phyloP scores from a whole-genome alignment of 2,797 vertebrate genomes.

The Argya squamiceps region DNA sequence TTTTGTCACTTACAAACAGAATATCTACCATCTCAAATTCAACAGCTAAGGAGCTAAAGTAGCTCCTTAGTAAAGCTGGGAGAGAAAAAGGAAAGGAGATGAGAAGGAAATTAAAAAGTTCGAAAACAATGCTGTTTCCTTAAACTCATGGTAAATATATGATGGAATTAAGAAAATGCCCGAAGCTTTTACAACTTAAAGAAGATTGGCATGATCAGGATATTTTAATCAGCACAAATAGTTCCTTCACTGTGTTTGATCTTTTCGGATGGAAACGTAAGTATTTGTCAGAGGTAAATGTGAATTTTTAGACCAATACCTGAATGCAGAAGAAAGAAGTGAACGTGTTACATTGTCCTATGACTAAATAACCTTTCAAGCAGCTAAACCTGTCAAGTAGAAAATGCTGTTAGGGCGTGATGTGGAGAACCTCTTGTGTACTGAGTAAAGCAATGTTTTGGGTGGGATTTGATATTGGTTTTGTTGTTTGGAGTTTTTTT shows the following conservation, averaged over 20 bases:
- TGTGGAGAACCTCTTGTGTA: background rate
- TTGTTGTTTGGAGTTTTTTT: background rate
- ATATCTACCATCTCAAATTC: background rate
- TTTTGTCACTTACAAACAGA: background rate
- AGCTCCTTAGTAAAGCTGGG: background rate
- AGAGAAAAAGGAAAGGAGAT: background rate
- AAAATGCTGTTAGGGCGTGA: background rate
- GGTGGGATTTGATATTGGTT: background rate
- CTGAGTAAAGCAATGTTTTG: background rate
- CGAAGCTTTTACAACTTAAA: background rate
- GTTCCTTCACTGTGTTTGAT: background rate
- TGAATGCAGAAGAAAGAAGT: background rate
- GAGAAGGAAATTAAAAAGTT: background rate
- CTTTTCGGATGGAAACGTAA: background rate
- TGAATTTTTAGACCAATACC: background rate
- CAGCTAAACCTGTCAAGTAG: background rate
- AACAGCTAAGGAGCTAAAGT: background rate
- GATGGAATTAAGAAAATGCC: background rate
- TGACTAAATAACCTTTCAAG: background rate
- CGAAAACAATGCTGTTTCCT: background rate
- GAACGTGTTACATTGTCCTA: background rate
- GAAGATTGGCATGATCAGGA: background rate
- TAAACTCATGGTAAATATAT: background rate
- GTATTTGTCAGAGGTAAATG: constrained; percentile 10
- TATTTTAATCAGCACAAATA: background rate